Evolutionary conservation across 1,140 invertebrate species (phyloP).

Genomic region (Chrysoperla carnea): DNA sequence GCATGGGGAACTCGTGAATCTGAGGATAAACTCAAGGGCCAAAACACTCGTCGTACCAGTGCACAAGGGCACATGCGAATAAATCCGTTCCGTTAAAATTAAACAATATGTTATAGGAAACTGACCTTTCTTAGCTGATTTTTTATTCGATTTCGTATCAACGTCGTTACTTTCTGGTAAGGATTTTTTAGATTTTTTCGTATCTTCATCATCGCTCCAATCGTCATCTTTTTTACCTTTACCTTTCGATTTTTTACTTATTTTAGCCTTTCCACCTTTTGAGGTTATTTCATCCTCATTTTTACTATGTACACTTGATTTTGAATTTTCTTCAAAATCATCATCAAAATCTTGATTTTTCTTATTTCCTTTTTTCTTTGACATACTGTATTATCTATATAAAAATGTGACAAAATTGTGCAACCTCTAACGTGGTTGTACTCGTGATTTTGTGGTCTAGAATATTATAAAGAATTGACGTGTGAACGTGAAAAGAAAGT

Average conservation of each 20-base stretch:
- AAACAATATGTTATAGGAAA: neutral
- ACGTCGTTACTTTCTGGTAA: constrained; percentile 26
- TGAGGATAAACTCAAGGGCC: too few relatives aligned
- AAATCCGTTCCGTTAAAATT: too few relatives aligned
- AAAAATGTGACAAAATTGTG: too few relatives aligned
- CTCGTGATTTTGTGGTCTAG: too few relatives aligned
- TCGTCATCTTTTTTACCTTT: constrained; percentile 24
- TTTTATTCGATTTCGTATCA: constrained; percentile 23
- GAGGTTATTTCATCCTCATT: constrained; percentile 28
- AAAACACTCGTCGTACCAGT: too few relatives aligned
- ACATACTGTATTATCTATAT: constrained; percentile 21
- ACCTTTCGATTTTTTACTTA: constrained; percentile 27
- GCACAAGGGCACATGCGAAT: too few relatives aligned
- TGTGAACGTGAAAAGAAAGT: too few relatives aligned
- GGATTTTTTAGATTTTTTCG: constrained; percentile 11
- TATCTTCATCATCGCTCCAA: constrained; percentile 24
- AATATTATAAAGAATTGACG: too few relatives aligned
- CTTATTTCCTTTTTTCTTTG: constrained; percentile 40
- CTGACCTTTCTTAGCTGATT: constrained; percentile 32
- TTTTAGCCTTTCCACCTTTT: constrained; percentile 25
- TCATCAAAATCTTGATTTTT: constrained; percentile 38
- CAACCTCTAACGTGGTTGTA: too few relatives aligned
- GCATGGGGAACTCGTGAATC: too few relatives aligned
- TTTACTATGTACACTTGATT: constrained; percentile 9
- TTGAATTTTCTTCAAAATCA: constrained; percentile 30